Conservation (phyloP, 2,888 invertebrate species). For the Drepanosiphum platanoidis region DNA sequence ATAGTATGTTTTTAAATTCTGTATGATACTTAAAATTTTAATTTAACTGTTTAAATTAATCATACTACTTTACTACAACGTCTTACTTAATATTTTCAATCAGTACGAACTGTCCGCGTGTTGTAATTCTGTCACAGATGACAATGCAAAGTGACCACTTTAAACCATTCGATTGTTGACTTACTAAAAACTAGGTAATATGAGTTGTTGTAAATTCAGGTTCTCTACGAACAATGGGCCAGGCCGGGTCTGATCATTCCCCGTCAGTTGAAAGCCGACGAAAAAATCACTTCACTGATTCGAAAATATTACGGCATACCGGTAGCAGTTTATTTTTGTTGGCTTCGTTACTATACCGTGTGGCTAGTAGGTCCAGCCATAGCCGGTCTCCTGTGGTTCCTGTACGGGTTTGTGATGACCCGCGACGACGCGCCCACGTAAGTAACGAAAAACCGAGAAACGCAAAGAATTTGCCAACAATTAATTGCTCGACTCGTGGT, state of each 20-base stretch:
- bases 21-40: too few species aligned
- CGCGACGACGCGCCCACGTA: conserved; percentile 42
- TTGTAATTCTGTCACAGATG: too few species aligned
- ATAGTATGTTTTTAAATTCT: too few species aligned
- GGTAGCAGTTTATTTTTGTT: conserved; percentile 90
- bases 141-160: neutral
- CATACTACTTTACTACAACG: too few species aligned
- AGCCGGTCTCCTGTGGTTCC: conserved; percentile 85
- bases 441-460: neutral
- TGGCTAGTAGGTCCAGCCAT: conserved; percentile 88
- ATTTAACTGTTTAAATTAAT: too few species aligned
- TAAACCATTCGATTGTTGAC: neutral
- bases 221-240: conserved; percentile 93
- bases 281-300: conserved; percentile 70
- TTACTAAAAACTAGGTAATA: neutral
- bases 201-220: conserved; percentile 68
- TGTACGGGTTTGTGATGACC: conserved; percentile 83
- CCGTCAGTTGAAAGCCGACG: conserved; percentile 69
- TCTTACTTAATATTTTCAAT: too few species aligned
- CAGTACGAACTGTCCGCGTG: too few species aligned
- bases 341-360: conserved; percentile 92
- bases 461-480: neutral
- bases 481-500: neutral
- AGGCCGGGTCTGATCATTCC: conserved; percentile 73
- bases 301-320: conserved; percentile 92